Base-by-base conservation (phyloP, 2,888 invertebrate genomes). In the Tortrix viridana region DNA sequence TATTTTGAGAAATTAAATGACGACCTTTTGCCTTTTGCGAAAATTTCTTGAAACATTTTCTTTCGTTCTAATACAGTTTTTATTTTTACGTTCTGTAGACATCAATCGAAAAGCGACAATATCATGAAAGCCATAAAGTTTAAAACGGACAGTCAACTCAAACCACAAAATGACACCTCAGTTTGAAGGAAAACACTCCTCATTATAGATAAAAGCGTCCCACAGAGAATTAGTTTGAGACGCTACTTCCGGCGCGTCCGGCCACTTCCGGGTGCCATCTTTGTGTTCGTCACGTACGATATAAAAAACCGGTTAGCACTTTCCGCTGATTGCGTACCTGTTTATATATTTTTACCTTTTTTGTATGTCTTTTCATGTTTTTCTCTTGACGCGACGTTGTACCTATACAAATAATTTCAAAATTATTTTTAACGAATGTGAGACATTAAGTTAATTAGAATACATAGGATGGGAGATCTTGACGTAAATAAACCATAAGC, bases 261-360 rank as follows among this genome's bases (percentile, higher is more conserved):
- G 58, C 38, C 52, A 44, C 49, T 49, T 58, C 52, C 64, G 62
- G 22, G 16, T 19, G 44, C 59, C 57, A 59, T 64, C 49, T 58
- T 64, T 64, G 63, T 64, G 49, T 57, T 52, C 32, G 55, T 43
- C 64, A 60, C 64, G 64, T 59, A 37, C 54, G 48, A 59, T 48
- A 58, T 54, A 59, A 65, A 63, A 64, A 63, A 62, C 46, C 47
- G 47, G 57, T 48, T 58, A 9, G 26, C 47, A 57, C 52, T 58
- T 58, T 32, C 38, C 52, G 43, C 20, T 43, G 63, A 63, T 63
- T 63, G 63, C 63, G 47, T 22, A 20, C 43, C 48, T 63, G 52
- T 62, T 57, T 62, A 56, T 62, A 46, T 52, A 46, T 38, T n/a
- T 12, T 3, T n/a, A n/a, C 6, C 48, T 14, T 48, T 32, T 23